Percentiles rank a stretch among this genome's conserved stretches.
phyloP scores from a whole-genome alignment of 2,888 invertebrate species.

The Gandaritis pyraliata region DNA sequence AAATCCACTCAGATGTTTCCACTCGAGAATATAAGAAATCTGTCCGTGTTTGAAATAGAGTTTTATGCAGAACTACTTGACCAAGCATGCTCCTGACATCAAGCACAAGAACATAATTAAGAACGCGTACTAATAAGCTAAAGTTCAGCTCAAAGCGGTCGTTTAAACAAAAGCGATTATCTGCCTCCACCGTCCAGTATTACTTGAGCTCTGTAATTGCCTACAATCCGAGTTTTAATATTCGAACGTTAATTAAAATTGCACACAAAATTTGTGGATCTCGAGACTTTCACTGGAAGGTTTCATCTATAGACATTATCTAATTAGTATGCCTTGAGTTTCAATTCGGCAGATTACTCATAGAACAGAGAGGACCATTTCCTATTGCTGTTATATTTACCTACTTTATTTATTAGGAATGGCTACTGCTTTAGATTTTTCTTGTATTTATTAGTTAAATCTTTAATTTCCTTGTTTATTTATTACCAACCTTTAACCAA shows the following conservation, averaged over 20 bases:
- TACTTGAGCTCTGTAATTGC: constrained; percentile 38
- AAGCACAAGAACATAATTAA: constrained; percentile 33
- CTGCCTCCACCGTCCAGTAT: constrained; percentile 28
- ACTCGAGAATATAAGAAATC: too few relatives aligned
- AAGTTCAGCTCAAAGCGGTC: constrained; percentile 36
- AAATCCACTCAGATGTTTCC: too few relatives aligned
- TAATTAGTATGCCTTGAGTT: too few relatives aligned
- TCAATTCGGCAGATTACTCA: too few relatives aligned
- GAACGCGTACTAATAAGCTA: constrained; percentile 35
- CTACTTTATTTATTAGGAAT: too few relatives aligned
- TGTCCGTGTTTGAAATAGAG: neutral
- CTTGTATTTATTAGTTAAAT: too few relatives aligned
- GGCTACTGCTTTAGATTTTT: too few relatives aligned
- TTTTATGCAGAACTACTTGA: constrained; percentile 29
- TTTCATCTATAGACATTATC: too few relatives aligned
- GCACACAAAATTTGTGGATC: constrained; percentile 29
- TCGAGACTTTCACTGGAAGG: neutral
- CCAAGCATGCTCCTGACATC: constrained; percentile 18
- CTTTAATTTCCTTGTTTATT: too few relatives aligned
- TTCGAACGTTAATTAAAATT: constrained; percentile 43
- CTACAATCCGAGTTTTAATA: constrained; percentile 34
- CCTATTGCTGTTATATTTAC: too few relatives aligned
- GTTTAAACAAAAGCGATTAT: constrained; percentile 39
- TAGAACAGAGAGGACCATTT: too few relatives aligned
- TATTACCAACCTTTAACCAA: too few relatives aligned